phyloP scores from a whole-genome alignment of 2,888 invertebrate genomes.

The Hydrotaea cyrtoneurina region DNA sequence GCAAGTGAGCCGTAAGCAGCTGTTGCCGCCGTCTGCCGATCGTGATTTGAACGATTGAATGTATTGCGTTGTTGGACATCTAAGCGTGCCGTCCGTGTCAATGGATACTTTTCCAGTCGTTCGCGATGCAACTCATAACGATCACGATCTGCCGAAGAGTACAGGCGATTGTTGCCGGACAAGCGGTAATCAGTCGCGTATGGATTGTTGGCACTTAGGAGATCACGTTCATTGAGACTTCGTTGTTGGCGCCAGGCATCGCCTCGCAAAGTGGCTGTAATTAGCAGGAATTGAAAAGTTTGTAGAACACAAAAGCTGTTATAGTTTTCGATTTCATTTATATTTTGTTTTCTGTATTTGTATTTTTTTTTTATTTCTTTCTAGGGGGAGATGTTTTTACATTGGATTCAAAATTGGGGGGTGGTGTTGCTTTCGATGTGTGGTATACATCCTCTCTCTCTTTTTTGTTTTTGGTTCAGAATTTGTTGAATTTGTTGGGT shows the following conservation, averaged over 20 bases:
- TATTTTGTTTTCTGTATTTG: conserved; percentile 39
- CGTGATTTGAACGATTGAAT: conserved; percentile 82
- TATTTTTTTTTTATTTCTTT: conserved; percentile 43
- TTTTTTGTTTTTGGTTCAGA: conserved; percentile 4
- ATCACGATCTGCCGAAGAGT: conserved; percentile 78
- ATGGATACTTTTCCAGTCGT: conserved; percentile 77
- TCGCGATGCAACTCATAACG: conserved; percentile 78
- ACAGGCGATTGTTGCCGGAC: conserved; percentile 76
- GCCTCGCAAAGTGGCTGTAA: conserved; percentile 71
- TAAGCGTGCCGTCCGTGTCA: conserved; percentile 78
- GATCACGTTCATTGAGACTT: conserved; percentile 79
- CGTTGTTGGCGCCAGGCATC: conserved; percentile 79
- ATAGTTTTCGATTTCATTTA: conserved; percentile 7
- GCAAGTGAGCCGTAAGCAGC: conserved; percentile 40
- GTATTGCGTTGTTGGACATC: conserved; percentile 80
- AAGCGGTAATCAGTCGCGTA: conserved; percentile 74
- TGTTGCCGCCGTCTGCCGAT: conserved; percentile 76
- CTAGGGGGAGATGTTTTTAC: conserved; percentile 27
- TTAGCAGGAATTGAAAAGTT: conserved; percentile 52
- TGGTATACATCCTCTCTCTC: conserved; percentile 64
- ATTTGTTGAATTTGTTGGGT: conserved; percentile 32
- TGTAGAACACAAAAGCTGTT: conserved; percentile 62
- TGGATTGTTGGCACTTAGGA: conserved; percentile 73
- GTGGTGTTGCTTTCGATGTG: conserved; percentile 9
- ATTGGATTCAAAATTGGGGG: conserved; percentile 6